Evolutionary conservation across 2,797 vertebrate genomes (phyloP).

Genomic region (Manis crassicaudata): DNA sequence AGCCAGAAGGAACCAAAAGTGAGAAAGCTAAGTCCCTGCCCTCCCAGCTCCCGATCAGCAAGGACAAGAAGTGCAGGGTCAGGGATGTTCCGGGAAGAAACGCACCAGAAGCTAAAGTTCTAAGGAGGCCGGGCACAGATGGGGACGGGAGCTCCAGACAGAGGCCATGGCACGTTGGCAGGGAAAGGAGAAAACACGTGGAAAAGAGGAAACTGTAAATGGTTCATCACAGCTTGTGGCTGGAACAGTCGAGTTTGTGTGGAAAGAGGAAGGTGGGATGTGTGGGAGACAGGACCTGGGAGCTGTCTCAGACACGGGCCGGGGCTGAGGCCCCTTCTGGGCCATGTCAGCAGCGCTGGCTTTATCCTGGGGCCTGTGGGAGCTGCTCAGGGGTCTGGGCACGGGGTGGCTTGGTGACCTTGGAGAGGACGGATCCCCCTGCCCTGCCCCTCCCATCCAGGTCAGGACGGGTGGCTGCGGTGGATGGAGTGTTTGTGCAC

Average conservation of each 20-base stretch:
- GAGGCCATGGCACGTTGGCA: neutral
- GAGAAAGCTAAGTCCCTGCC: neutral
- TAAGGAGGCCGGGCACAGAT: neutral
- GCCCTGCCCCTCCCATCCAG: neutral
- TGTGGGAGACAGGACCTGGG: neutral
- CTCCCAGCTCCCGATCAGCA: neutral
- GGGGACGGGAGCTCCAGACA: neutral
- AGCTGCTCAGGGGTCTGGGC: neutral
- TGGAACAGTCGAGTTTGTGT: neutral
- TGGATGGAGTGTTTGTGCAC: fast-evolving
- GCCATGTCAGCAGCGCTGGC: neutral
- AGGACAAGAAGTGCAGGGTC: neutral
- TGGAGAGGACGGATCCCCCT: fast-evolving
- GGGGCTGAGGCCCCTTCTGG: neutral
- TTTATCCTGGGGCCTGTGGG: neutral
- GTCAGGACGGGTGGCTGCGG: too few relatives aligned
- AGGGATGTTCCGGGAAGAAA: neutral
- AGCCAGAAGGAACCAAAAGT: neutral
- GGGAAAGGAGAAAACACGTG: neutral
- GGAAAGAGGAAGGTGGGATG: neutral
- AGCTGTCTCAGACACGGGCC: neutral
- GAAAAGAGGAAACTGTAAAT: neutral
- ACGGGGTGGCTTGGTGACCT: neutral
- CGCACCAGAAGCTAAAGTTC: neutral
- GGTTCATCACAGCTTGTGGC: neutral